Evolutionary conservation across 2,113 vertebrate genomes (phyloP), one percentile per base, ranked within the genome.

Genomic region (Laticauda colubrina): DNA sequence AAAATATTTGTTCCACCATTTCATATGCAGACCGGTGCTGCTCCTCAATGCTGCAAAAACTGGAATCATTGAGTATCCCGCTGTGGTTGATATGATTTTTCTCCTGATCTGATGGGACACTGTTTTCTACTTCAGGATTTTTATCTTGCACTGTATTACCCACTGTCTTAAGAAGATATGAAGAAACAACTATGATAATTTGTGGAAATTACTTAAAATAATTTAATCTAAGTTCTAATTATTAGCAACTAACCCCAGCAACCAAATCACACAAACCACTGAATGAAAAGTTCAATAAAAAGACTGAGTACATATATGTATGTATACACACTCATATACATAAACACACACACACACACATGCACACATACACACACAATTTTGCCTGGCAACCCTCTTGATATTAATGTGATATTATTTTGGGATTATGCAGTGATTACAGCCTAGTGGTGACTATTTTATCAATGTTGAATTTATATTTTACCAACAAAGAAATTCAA

Each of bases 21-120:
- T 99, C 99, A 4, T 99, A 99, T 57, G 98, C 98, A 0, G 95
- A 39, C 0, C 98, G 98, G 88, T 99, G 98, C 94, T 99, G 99
- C 95, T 99, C 99, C 48, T 99, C 99, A 0, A 99, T 97, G 97
- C 99, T 99, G 96, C 99, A 99, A 81, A 99, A 97, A 96, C 99
- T 99, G 94, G 98, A 98, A 94, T 96, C 98, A 91, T 99, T 99
- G 96, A 98, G 98, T 93, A 98, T 97, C 53, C 99, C 99, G 97
- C 98, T 99, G 96, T 98, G 98, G 96, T 99, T 99, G 2, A 98
- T 99, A 95, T 98, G 98, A 96, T 92, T 98, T 95, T 97, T 98
- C 43, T 99, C 99, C 64, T 98, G 98, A 92, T 99, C 99, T 0
- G 93, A n/a, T 0, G 95, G 89, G 3, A 96, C 90, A 0, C 95